phyloP scores from a whole-genome alignment of 2,888 invertebrate species.

The Ommatoiulus sabulosus region DNA sequence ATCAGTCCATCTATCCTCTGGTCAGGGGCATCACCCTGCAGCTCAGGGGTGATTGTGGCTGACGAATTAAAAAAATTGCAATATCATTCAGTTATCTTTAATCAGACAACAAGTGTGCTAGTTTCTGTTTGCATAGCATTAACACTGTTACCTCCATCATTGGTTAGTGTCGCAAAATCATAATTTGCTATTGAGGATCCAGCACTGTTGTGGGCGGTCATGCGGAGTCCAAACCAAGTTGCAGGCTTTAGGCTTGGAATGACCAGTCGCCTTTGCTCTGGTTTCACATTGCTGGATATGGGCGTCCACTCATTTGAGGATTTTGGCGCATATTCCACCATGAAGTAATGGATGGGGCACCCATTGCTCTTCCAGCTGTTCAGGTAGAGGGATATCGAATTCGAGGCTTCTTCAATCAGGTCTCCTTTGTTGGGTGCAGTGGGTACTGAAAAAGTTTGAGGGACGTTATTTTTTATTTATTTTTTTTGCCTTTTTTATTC shows the following conservation, averaged over 20 bases:
- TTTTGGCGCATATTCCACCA: slow-evolving; percentile 61
- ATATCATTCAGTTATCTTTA: background rate
- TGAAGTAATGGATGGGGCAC: slow-evolving; percentile 66
- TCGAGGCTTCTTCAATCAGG: slow-evolving; percentile 58
- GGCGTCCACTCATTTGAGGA: slow-evolving; percentile 60
- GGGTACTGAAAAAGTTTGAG: slow-evolving; percentile 56
- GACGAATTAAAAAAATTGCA: background rate
- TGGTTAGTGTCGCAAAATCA: slow-evolving; percentile 66
- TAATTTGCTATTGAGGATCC: slow-evolving; percentile 67
- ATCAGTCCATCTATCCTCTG: slow-evolving; percentile 51
- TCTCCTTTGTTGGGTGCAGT: slow-evolving; percentile 55
- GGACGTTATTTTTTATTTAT: background rate
- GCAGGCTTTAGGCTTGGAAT: slow-evolving; percentile 65
- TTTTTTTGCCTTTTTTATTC: background rate
- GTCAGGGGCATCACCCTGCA: slow-evolving; percentile 47
- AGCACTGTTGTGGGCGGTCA: slow-evolving; percentile 68
- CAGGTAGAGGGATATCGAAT: slow-evolving; percentile 74
- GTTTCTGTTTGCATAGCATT: background rate
- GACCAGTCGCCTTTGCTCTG: slow-evolving; percentile 60
- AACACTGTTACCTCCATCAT: slow-evolving; percentile 64
- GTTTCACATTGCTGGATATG: slow-evolving; percentile 60
- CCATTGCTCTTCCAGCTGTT: slow-evolving; percentile 66
- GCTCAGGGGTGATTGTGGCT: slow-evolving; percentile 55
- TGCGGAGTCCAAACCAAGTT: slow-evolving; percentile 67
- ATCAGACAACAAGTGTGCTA: too few relatives aligned